These are phyloP conservation scores for Indicator maculatus DNA, from an alignment of 2,113 vertebrate genomes.

Conservation along the genomic window DNA sequence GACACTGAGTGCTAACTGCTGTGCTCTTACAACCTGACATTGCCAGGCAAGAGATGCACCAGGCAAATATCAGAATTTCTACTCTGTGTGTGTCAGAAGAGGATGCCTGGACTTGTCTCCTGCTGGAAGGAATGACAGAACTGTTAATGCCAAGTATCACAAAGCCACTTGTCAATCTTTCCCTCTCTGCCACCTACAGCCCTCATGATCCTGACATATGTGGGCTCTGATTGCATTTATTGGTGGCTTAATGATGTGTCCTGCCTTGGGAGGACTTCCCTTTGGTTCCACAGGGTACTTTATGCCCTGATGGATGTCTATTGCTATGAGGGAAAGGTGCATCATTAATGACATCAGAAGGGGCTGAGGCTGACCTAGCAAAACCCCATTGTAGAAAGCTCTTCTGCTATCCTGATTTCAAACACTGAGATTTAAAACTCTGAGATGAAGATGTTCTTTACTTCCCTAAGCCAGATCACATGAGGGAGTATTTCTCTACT, in stretches of 20 bases:
- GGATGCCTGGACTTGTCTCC: not conserved
- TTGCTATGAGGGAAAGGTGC: not conserved
- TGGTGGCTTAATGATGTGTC: not conserved
- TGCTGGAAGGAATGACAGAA: not conserved
- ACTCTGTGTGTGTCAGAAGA: not conserved
- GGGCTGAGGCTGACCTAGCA: not conserved
- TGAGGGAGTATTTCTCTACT: not conserved
- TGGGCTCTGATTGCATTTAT: not conserved
- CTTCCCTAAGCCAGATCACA: not conserved
- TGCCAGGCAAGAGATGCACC: not conserved
- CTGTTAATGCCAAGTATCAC: not conserved
- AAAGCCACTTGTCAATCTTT: not conserved
- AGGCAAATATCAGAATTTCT: not conserved
- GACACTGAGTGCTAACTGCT: not conserved
- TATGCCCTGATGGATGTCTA: not conserved
- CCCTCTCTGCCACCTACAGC: not conserved
- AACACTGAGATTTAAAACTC: not conserved
- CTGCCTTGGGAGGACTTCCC: not conserved
- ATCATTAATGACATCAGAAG: not conserved
- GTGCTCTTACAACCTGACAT: not conserved
- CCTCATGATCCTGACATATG: accelerated
- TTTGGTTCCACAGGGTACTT: not conserved
- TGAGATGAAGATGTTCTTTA: not conserved
- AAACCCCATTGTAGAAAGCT: not conserved
- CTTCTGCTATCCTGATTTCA: not conserved